Evolutionary conservation across 2,888 invertebrate genomes (phyloP), one percentile per base, ranked within the genome.

Genomic region (Fragum sueziense): DNA sequence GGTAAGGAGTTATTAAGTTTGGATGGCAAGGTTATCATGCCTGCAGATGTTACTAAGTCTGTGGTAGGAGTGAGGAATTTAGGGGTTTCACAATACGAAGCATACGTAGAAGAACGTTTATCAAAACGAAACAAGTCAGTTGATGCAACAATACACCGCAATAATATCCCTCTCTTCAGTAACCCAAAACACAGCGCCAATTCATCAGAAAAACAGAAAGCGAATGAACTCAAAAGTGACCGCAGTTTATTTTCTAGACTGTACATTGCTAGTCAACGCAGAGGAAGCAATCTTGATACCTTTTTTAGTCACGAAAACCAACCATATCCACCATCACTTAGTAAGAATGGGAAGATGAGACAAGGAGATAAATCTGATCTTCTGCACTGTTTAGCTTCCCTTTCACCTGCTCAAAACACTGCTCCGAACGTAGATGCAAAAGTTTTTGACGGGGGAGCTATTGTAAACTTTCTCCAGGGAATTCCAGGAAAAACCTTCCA

Each of bases 381-480:
- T 3, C 20, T 75, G 27, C 2, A 7, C 20, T 57, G 69, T 34
- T n/a, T 73, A 37, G 61, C 62, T 33, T 27, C 27, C 34, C 7
- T 22, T 17, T 11, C 9, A 14, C 22, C 9, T n/a, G 51, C 9
- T 7, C 11, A 54, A 7, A 22, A 54, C 22, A n/a, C 7, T 54
- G 57, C 20, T 17, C 76, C 76, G 25, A 1, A 6, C 6, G 67
- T 57, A n/a, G 70, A 84, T 41, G 76, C 62, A 4, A 57, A 69
- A 27, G 33, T 79, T 11, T 25, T 81, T 17, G 85, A 80, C 65
- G 81, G 83, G 25, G 71, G 84, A 34, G 85, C 74, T 20, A 70
- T 86, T 31, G 75, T 83, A 11, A 80, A 85, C 52, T 70, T 76
- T 62, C 34, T 82, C 51, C 47, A 52, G 33, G 74, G 75, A 4